These are phyloP conservation scores for Chelidonichthys spinosus DNA, from an alignment of 2,797 vertebrate genomes.

Conservation along the genomic window DNA sequence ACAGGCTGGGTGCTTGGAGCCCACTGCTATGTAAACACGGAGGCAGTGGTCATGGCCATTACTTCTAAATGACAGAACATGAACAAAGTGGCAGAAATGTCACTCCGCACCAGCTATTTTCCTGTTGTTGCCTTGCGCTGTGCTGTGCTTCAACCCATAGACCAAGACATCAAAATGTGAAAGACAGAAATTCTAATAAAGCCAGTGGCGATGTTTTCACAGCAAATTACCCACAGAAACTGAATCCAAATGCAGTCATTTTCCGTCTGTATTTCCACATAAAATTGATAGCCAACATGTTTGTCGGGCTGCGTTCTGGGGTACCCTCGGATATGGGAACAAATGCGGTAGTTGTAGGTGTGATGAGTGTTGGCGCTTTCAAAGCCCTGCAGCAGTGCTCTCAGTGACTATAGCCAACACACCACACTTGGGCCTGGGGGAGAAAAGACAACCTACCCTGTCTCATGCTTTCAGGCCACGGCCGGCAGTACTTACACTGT, in stretches of 20 bases:
- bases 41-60: constrained; percentile 84
- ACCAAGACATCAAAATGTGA: constrained; percentile 63
- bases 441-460: constrained; percentile 37
- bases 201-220: constrained; percentile 60
- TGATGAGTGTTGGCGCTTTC: constrained; percentile 32
- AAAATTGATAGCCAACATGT: constrained; percentile 69
- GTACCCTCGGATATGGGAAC: constrained; percentile 40
- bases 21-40: constrained; percentile 85
- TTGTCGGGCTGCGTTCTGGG: constrained; percentile 46
- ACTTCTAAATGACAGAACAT: constrained; percentile 84
- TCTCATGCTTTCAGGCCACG: constrained; percentile 53
- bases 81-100: constrained; percentile 78
- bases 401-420: constrained; percentile 27
- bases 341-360: constrained; percentile 49
- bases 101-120: constrained; percentile 74
- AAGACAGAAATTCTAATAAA: constrained; percentile 73
- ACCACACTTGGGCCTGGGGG: constrained; percentile 43
- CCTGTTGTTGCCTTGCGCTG: constrained; percentile 63
- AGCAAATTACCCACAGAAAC: constrained; percentile 68
- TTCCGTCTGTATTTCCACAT: constrained; percentile 73
- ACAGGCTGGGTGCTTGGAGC: constrained; percentile 83
- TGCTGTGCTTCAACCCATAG: constrained; percentile 37
- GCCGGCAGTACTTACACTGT: constrained; percentile 65
- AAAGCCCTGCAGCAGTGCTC: constrained; percentile 41
- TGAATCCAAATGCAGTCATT: constrained; percentile 74